A percentile compares a stretch with the other conserved stretches of the same genome.
Evolutionary conservation across 2,113 vertebrate species (phyloP).

Genomic region (Lycaon pictus): DNA sequence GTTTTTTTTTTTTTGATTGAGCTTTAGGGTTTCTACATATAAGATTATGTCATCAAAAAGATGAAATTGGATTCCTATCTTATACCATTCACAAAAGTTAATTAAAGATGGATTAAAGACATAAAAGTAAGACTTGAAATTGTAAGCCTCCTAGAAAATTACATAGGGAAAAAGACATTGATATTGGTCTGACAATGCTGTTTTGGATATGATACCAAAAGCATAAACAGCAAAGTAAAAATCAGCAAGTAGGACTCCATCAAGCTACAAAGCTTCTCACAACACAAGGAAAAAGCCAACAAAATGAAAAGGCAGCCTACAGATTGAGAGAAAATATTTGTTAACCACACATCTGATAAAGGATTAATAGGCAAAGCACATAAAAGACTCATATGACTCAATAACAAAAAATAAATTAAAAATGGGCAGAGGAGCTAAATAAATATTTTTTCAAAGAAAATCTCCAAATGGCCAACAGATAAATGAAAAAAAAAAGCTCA

Average conservation of each 20-base stretch:
- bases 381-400: not conserved
- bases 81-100: not conserved
- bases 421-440: not conserved
- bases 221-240: not conserved
- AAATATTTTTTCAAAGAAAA: not conserved
- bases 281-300: not conserved
- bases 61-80: not conserved
- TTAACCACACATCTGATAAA: not conserved
- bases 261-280: not conserved
- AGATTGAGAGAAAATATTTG: not conserved
- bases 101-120: not conserved
- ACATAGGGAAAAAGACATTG: not conserved
- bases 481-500: not conserved
- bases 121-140: not conserved
- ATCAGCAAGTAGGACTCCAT: not conserved
- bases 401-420: not conserved
- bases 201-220: not conserved
- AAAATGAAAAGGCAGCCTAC: not conserved
- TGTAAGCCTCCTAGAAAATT: not conserved
- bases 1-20: not conserved
- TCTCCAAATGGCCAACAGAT: not conserved
- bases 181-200: not conserved
- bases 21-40: not conserved
- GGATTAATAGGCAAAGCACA: not conserved
- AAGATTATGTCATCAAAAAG: not conserved